These are phyloP conservation scores for Ruditapes philippinarum DNA, from an alignment of 1,140 invertebrate species.

Conservation along the genomic window DNA sequence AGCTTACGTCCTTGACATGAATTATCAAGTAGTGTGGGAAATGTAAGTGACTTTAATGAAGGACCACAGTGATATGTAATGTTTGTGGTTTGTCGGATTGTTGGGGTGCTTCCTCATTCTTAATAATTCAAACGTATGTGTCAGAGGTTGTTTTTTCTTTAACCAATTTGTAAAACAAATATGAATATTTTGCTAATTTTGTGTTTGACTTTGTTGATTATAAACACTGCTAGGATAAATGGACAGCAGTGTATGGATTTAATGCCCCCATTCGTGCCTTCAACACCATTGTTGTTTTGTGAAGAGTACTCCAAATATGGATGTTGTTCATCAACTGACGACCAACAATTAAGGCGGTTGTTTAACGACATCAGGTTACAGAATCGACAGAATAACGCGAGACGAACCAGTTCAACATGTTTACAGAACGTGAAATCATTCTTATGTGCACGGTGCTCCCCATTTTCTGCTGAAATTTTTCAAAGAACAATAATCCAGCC, in stretches of 20 bases:
- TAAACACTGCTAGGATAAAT: background rate
- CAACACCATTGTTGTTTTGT: slow-evolving; percentile 75
- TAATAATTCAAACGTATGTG: no score
- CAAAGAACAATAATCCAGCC: background rate
- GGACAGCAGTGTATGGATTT: slow-evolving; percentile 82
- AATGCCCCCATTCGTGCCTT: slow-evolving; percentile 78
- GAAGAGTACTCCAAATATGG: slow-evolving; percentile 79
- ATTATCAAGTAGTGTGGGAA: no score
- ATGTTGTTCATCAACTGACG: slow-evolving; percentile 77
- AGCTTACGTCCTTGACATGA: no score
- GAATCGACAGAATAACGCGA: background rate
- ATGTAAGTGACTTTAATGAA: no score
- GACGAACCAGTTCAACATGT: slow-evolving; percentile 51
- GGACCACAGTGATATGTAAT: no score
- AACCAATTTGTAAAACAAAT: no score
- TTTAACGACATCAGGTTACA: background rate
- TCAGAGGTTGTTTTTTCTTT: no score
- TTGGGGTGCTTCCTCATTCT: no score
- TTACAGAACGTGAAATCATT: slow-evolving; percentile 68
- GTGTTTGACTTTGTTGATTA: background rate
- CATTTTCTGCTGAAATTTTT: slow-evolving; percentile 81
- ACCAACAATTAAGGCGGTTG: background rate
- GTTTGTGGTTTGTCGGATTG: no score
- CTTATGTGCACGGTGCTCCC: slow-evolving; percentile 81
- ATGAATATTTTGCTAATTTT: background rate